Conservation (phyloP, 2,113 vertebrate species). For the Theristicus caerulescens region DNA sequence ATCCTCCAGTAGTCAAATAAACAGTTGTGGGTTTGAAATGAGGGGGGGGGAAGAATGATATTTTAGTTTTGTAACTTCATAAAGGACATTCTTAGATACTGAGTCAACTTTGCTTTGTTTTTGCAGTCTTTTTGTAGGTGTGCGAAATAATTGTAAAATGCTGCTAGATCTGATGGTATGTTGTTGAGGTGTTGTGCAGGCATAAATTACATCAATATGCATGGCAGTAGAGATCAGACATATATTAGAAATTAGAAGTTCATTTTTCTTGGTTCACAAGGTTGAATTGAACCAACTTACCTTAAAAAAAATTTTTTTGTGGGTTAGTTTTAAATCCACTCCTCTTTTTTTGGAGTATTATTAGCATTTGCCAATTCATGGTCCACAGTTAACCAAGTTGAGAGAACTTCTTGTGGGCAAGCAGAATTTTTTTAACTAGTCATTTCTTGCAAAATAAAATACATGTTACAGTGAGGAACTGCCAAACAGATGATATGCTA, state of each 20-base stretch:
- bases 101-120: neutral
- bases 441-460: neutral
- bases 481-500: neutral
- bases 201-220: neutral
- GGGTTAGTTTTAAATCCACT: neutral
- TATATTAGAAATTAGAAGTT: neutral
- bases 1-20: neutral
- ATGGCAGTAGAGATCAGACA: neutral
- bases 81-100: neutral
- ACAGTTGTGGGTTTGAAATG: neutral
- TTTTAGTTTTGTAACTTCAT: neutral
- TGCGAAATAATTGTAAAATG: neutral
- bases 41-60: neutral
- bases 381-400: neutral
- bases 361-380: neutral
- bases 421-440: neutral
- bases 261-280: neutral
- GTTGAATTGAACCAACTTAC: neutral
- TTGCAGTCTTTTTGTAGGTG: neutral
- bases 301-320: neutral
- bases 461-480: neutral
- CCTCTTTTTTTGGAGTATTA: neutral
- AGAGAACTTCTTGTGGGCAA: neutral
- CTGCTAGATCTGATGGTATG: neutral
- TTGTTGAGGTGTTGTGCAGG: neutral